phyloP scores from a whole-genome alignment of 2,113 vertebrate species.

The Tragelaphus imberbis region DNA sequence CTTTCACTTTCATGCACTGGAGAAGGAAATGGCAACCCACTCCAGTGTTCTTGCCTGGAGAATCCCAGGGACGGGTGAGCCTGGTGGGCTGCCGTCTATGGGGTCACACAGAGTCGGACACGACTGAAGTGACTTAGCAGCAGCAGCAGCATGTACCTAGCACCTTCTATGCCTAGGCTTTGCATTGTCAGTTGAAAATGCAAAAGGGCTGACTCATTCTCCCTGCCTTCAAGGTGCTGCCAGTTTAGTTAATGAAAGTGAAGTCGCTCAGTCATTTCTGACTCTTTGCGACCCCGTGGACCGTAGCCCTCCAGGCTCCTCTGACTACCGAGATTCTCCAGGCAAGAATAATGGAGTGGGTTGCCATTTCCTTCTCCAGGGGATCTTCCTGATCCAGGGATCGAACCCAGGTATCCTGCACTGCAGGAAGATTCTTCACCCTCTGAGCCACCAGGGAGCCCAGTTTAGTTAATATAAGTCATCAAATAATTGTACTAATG shows the following conservation, averaged over 20 bases:
- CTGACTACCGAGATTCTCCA: neutral
- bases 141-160: neutral
- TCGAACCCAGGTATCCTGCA: neutral
- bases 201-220: neutral
- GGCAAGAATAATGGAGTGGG: neutral
- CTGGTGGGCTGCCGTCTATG: too few species aligned
- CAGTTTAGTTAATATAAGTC: neutral
- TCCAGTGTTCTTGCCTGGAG: too few species aligned
- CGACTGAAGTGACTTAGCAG: too few species aligned
- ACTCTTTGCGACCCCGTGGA: neutral
- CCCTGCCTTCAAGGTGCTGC: neutral
- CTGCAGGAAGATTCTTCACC: neutral
- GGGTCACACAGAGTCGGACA: too few species aligned
- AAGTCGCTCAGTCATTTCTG: neutral
- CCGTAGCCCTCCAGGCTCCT: neutral
- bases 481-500: neutral
- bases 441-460: neutral
- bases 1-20: too few species aligned
- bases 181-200: neutral
- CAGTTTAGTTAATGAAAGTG: neutral
- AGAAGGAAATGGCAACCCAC: too few species aligned
- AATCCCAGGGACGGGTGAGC: too few species aligned
- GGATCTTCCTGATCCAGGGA: neutral
- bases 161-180: neutral
- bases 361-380: neutral